These are phyloP conservation scores for Lapara coniferarum DNA, from an alignment of 2,888 invertebrate species.

Conservation along the genomic window DNA sequence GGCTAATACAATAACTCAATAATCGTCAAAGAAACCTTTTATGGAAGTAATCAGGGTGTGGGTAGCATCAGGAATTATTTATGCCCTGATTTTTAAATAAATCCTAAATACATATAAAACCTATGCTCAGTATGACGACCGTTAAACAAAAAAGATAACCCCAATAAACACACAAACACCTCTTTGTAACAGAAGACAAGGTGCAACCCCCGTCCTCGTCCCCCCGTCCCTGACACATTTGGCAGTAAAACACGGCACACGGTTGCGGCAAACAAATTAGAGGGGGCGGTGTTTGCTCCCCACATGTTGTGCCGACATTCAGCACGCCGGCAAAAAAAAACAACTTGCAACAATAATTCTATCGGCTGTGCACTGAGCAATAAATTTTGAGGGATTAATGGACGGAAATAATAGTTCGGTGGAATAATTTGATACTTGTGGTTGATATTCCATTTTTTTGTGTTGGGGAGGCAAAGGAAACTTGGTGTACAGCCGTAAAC, in stretches of 20 bases:
- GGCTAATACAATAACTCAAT: no score
- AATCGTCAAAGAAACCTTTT: no score
- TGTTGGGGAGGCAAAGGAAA: no score
- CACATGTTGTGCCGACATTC: slow-evolving; percentile 29
- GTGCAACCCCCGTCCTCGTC: slow-evolving; percentile 13
- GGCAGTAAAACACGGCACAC: slow-evolving; percentile 37
- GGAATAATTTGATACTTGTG: slow-evolving; percentile 7
- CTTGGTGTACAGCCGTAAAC: no score
- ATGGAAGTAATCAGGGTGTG: no score
- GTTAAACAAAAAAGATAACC: not conserved
- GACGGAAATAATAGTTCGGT: slow-evolving; percentile 46
- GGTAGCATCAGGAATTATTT: no score
- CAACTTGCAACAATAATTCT: slow-evolving; percentile 1
- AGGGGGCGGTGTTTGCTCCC: slow-evolving; percentile 40
- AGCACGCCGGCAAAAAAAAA: slow-evolving; percentile 15
- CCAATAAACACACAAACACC: no score
- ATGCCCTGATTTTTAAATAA: no score
- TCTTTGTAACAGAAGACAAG: not conserved
- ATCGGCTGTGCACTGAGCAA: not conserved
- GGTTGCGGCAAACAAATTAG: slow-evolving; percentile 51
- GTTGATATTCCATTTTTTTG: no score
- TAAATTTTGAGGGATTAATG: slow-evolving; percentile 39
- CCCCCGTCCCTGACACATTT: slow-evolving; percentile 34
- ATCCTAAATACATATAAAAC: no score
- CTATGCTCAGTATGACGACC: no score